A percentile compares a stretch with the other conserved stretches of the same genome.
phyloP scores from a whole-genome alignment of 2,888 invertebrate genomes.

The Sinopyrophorus schimmeli region DNA sequence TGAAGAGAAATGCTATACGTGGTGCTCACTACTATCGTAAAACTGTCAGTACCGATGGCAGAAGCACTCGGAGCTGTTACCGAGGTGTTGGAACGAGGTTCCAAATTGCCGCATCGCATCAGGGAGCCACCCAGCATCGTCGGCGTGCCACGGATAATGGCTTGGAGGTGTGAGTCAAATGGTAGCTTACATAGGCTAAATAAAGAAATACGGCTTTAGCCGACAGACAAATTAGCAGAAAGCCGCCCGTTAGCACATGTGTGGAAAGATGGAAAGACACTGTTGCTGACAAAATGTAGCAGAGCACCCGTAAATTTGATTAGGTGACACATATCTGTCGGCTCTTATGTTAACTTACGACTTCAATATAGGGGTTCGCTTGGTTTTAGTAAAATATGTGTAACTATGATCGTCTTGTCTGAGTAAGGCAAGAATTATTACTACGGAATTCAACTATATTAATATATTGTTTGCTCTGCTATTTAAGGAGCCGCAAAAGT shows the following conservation, averaged over 20 bases:
- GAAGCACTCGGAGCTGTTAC: constrained; percentile 48
- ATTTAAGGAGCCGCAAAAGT: constrained; percentile 40
- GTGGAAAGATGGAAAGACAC: constrained; percentile 45
- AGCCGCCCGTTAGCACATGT: constrained; percentile 39
- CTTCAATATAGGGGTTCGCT: constrained; percentile 44
- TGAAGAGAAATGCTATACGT: constrained; percentile 51
- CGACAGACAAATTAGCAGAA: constrained; percentile 55
- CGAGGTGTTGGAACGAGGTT: constrained; percentile 46
- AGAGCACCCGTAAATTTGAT: constrained; percentile 53
- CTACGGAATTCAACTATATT: constrained; percentile 31
- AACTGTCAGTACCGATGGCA: constrained; percentile 50
- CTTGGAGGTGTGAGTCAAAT: constrained; percentile 53
- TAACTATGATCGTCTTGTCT: constrained; percentile 18
- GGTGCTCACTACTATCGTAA: constrained; percentile 47
- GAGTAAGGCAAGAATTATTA: constrained; percentile 26
- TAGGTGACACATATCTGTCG: constrained; percentile 53
- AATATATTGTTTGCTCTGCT: constrained; percentile 35
- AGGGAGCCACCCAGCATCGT: constrained; percentile 42
- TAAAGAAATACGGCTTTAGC: constrained; percentile 54
- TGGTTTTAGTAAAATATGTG: constrained; percentile 26
- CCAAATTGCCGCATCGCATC: constrained; percentile 48
- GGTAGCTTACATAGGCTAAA: constrained; percentile 49
- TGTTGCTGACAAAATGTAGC: constrained; percentile 42
- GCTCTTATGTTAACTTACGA: constrained; percentile 51
- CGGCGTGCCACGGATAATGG: constrained; percentile 46